These are phyloP conservation scores for Brachypterus glaber DNA, from an alignment of 2,888 invertebrate species.

Conservation along the genomic window DNA sequence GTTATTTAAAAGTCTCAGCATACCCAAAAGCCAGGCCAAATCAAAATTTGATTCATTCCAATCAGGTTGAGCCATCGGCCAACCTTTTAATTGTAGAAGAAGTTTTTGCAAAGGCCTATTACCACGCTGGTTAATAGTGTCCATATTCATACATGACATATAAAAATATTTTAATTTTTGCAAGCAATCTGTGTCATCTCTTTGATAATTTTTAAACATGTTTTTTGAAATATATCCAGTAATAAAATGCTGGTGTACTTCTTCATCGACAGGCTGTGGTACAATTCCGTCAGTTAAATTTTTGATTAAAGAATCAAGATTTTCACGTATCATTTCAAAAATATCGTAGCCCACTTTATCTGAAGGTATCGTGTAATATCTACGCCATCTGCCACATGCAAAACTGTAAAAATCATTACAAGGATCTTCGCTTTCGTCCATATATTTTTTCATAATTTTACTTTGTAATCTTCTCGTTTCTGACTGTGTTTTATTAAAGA, in stretches of 20 bases:
- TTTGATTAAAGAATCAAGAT: conserved; percentile 58
- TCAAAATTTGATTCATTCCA: conserved; percentile 62
- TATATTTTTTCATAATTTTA: conserved; percentile 63
- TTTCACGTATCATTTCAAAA: conserved; percentile 81
- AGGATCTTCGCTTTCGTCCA: conserved; percentile 64
- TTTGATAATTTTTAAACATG: neutral
- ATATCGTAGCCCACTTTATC: conserved; percentile 84
- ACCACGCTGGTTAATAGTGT: conserved; percentile 51
- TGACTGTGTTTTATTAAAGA: neutral
- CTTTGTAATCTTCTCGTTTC: conserved; percentile 33
- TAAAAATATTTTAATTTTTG: conserved; percentile 76
- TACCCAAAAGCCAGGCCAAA: conserved; percentile 65
- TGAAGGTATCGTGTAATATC: conserved; percentile 75
- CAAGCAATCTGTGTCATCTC: conserved; percentile 48
- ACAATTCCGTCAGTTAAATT: conserved; percentile 48
- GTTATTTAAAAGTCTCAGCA: conserved; percentile 70
- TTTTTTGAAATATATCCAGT: conserved; percentile 3
- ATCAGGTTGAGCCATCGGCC: conserved; percentile 64
- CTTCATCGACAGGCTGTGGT: neutral
- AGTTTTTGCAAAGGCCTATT: conserved; percentile 61
- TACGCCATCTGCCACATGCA: conserved; percentile 80
- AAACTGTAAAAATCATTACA: conserved; percentile 79
- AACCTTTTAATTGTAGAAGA: conserved; percentile 69
- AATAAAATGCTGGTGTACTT: neutral
- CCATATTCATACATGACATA: conserved; percentile 76